Evolutionary conservation across 1,140 invertebrate species (phyloP), one percentile per base, ranked within the genome.

Genomic region (Pararge aegeria): DNA sequence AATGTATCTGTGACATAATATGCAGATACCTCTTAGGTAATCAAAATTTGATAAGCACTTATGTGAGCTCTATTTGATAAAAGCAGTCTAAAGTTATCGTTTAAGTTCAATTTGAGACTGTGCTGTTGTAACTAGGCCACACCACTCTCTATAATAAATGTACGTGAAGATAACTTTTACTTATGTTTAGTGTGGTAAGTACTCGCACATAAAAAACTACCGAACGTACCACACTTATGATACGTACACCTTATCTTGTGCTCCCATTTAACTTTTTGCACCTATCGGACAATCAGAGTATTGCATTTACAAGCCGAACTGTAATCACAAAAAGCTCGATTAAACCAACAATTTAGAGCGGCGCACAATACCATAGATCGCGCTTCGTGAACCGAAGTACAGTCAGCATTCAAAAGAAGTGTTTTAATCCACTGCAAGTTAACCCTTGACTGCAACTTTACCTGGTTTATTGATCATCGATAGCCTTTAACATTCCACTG

Each of bases 281-380:
- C 5, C 40, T 57, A 75, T 70, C 72, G 46, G 57, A 69, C 63
- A 61, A 73, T 75, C 64, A 70, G 52, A 70, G 54, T 66, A 70
- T 71, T 71, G 74, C 75, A 70, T 81, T 78, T 63, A 75, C 65
- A 70, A 73, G 75, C 54, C 67, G 69, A 83, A 77, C 72, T 56
- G 70, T 76, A 66, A 63, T 80, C 68, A 85, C 64, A 87, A 86
- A 88, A 88, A 86, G 68, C 67, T 83, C 75, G 71, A 86, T 87
- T 86, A 86, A 86, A 87, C 83, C 76, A 84, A 87, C 83, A 86
- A 84, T 87, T 87, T 79, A 74, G 73, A 79, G 66, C 71, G 65
- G 54, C 65, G 73, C 78, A 60, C 78, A 85, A 83, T 76, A 62
- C 81, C 84, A 87, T 84, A 87, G 82, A 79, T 85, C 84, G 78